Conservation (phyloP, 2,797 vertebrate genomes). For the Adelosebastes latens region DNA sequence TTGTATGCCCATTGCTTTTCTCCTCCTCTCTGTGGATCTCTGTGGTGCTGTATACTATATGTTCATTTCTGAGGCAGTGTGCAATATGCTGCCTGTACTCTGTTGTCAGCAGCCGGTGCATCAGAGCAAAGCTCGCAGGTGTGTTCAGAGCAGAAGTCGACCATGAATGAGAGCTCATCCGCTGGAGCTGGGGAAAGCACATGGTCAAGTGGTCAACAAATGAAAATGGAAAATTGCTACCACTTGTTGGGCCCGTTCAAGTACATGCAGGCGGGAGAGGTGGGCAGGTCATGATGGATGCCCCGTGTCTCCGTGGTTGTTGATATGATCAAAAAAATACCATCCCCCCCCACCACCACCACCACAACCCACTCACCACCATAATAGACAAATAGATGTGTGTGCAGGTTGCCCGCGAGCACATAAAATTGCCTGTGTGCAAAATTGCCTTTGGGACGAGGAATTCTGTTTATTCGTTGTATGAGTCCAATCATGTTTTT, state of each 20-base stretch:
- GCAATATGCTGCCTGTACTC: not conserved
- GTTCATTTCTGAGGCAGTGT: constrained; percentile 23
- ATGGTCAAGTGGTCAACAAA: constrained; percentile 89
- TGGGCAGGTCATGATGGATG: constrained; percentile 79
- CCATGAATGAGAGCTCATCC: constrained; percentile 73
- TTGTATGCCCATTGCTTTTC: not conserved
- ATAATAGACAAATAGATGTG: constrained; percentile 70
- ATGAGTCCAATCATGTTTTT: constrained; percentile 66
- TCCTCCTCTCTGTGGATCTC: not conserved
- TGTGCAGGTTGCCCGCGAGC: constrained; percentile 45
- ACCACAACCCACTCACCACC: constrained; percentile 24
- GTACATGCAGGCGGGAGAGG: constrained; percentile 73
- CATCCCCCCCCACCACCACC: not conserved
- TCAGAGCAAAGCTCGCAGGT: constrained; percentile 35
- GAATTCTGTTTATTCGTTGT: constrained; percentile 69
- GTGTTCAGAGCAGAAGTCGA: constrained; percentile 56
- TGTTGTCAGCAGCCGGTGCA: constrained; percentile 33
- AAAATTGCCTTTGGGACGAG: constrained; percentile 73
- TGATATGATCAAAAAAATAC: constrained; percentile 78
- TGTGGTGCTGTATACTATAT: not conserved
- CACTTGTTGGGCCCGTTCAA: constrained; percentile 79
- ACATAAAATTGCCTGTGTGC: constrained; percentile 70
- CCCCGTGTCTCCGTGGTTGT: constrained; percentile 67
- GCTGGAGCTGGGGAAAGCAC: constrained; percentile 70
- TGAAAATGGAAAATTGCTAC: constrained; percentile 87